Percentiles rank a stretch among this genome's conserved stretches.
Evolutionary conservation across 1,140 invertebrate genomes (phyloP).

Genomic region (Cryptotermes secundus): DNA sequence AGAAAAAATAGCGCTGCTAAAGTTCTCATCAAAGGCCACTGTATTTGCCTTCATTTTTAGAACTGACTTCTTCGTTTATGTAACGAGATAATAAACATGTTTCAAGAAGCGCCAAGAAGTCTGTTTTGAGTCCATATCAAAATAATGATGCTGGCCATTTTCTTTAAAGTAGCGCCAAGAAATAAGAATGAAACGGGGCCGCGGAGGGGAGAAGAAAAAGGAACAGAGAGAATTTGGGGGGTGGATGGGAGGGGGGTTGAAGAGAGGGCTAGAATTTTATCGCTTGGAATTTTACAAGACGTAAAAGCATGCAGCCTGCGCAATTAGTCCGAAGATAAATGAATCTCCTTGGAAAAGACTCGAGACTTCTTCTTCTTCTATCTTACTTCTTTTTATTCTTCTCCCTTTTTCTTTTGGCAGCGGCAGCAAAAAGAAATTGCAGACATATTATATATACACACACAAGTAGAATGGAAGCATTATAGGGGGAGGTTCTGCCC

Average conservation of each 20-base stretch:
- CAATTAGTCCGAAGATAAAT: conserved; percentile 31
- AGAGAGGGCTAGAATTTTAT: conserved; percentile 14
- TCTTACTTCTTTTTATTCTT: not conserved
- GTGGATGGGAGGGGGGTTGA: not conserved
- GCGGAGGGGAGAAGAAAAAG: not conserved
- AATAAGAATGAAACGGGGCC: not conserved
- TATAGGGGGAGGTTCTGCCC: not conserved
- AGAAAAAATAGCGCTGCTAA: not conserved
- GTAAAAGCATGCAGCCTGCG: conserved; percentile 26
- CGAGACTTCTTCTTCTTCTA: conserved; percentile 20
- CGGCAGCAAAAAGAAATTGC: conserved; percentile 3
- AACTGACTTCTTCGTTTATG: not conserved
- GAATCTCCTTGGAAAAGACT: conserved; percentile 26
- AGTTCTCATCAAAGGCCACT: not conserved
- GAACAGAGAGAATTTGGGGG: not conserved
- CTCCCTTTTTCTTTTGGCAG: not conserved
- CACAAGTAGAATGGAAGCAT: not conserved
- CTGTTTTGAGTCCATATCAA: conserved; percentile 7
- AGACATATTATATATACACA: conserved; percentile 17
- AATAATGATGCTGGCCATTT: conserved; percentile 19
- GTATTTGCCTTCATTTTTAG: not conserved
- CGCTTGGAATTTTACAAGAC: conserved; percentile 31
- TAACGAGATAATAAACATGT: conserved; percentile 7
- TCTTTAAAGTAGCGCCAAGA: conserved; percentile 11
- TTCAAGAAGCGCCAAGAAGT: conserved; percentile 23